Conservation (phyloP, 2,113 vertebrate genomes). For the Protomyctophum bolini region DNA sequence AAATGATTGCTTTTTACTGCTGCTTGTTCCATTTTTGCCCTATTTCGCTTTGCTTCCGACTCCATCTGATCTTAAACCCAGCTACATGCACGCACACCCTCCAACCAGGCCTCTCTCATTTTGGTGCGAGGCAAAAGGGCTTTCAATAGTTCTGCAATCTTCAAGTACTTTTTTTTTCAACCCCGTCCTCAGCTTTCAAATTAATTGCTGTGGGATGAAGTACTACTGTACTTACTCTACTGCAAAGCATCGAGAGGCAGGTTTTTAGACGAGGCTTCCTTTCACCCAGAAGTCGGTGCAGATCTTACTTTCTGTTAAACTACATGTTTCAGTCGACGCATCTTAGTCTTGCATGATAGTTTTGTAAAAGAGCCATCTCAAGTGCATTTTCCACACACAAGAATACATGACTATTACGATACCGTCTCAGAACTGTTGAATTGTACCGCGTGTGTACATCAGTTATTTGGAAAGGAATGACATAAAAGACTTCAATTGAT, state of each 20-base stretch:
- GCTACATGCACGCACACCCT: not conserved
- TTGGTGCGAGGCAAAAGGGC: slow-evolving; percentile 18
- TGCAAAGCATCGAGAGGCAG: too few species aligned
- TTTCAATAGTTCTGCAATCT: slow-evolving; percentile 48
- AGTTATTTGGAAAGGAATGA: not conserved
- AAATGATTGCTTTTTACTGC: slow-evolving; percentile 34
- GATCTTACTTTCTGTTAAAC: too few species aligned
- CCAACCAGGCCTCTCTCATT: not conserved
- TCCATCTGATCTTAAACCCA: not conserved
- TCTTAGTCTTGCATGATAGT: too few species aligned
- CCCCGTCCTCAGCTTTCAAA: slow-evolving; percentile 42
- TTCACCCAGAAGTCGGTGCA: slow-evolving; percentile 4
- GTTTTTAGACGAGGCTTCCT: slow-evolving; percentile 5
- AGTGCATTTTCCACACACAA: not conserved
- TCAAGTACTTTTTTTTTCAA: slow-evolving; percentile 55
- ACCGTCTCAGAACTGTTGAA: not conserved
- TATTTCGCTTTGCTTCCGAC: slow-evolving; percentile 10
- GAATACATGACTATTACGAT: not conserved
- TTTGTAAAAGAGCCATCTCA: not conserved
- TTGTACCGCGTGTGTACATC: not conserved
- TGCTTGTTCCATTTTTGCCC: slow-evolving; percentile 1
- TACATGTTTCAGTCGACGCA: too few species aligned
- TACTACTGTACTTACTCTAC: not conserved
- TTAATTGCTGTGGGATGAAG: slow-evolving; percentile 39
- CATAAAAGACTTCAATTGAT: not conserved